These are phyloP conservation scores for Tolypeutes matacus DNA, from an alignment of 2,797 vertebrate genomes.

Conservation along the genomic window DNA sequence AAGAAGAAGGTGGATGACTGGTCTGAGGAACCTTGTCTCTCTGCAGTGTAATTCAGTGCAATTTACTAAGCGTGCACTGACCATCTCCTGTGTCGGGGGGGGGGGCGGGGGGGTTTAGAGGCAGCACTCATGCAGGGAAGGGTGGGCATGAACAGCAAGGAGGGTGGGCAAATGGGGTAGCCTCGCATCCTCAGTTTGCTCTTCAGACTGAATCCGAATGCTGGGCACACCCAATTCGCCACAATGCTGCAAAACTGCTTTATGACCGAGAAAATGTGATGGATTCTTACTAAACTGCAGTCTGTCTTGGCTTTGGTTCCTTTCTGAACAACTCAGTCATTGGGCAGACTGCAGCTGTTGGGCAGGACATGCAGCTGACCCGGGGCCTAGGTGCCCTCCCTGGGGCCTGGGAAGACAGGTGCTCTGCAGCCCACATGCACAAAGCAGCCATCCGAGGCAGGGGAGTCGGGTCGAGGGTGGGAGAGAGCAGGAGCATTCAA, in stretches of 20 bases:
- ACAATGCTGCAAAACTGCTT: background rate
- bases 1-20: background rate
- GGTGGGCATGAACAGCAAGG: no score
- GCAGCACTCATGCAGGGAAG: background rate
- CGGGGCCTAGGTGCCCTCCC: background rate
- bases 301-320: background rate
- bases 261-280: background rate
- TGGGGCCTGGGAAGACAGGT: background rate
- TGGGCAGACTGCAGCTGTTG: no score
- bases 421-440: background rate
- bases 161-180: fast-evolving
- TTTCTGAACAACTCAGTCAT: background rate
- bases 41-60: background rate
- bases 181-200: background rate
- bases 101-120: no score
- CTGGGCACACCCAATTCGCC: background rate
- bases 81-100: background rate
- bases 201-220: background rate
- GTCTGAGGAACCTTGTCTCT: background rate
- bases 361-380: background rate
- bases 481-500: background rate
- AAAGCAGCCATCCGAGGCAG: background rate
- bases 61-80: no score
- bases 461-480: background rate
- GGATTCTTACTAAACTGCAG: background rate